phyloP scores from a whole-genome alignment of 1,140 invertebrate genomes.

The Tetranychus urticae region DNA sequence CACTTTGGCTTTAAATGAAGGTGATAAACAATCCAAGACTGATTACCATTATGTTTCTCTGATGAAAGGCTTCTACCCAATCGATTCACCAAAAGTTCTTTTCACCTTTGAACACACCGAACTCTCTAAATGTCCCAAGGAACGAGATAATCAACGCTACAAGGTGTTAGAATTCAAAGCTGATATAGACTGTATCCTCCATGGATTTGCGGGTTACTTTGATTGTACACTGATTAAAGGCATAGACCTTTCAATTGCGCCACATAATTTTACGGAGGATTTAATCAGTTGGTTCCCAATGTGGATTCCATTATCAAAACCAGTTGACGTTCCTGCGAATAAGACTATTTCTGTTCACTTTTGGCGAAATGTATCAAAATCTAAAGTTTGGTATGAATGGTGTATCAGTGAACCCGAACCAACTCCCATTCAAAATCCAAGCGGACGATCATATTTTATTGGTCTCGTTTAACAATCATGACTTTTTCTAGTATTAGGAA shows the following conservation, averaged over 20 bases:
- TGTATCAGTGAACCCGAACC: constrained; percentile 38
- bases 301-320: constrained; percentile 65
- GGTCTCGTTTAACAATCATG: constrained; percentile 17
- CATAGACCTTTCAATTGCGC: constrained; percentile 54
- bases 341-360: constrained; percentile 52
- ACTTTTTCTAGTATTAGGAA: too few relatives aligned
- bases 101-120: constrained; percentile 55
- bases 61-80: constrained; percentile 64
- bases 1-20: constrained; percentile 29
- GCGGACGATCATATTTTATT: constrained; percentile 48
- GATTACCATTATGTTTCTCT: constrained; percentile 82
- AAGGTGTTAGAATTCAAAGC: constrained; percentile 40
- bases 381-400: constrained; percentile 95
- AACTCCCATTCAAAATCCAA: constrained; percentile 47
- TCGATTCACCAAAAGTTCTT: constrained; percentile 46
- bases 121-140: background rate
- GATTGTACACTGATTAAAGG: constrained; percentile 60
- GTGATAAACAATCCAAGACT: constrained; percentile 25
- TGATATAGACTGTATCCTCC: constrained; percentile 46
- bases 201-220: constrained; percentile 90
- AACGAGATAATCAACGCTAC: constrained; percentile 40
- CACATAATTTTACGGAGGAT: constrained; percentile 54
- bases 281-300: constrained; percentile 97
- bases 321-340: constrained; percentile 37
- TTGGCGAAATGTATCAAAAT: constrained; percentile 43